These are phyloP conservation scores for Acanthis flammea DNA, from an alignment of 2,797 vertebrate genomes.

Conservation along the genomic window DNA sequence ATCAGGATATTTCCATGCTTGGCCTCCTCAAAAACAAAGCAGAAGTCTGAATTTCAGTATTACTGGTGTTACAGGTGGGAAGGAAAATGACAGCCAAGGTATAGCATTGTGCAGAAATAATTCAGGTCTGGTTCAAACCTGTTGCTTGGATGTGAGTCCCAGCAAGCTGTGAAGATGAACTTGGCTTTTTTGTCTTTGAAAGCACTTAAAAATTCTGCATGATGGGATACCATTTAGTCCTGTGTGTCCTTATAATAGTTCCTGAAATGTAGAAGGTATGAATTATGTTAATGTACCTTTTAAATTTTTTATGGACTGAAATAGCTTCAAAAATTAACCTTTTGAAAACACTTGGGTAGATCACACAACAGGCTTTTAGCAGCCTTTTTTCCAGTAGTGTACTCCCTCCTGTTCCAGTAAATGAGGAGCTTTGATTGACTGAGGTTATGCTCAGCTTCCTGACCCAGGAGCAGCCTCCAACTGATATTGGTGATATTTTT, in stretches of 20 bases:
- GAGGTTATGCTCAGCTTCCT: background rate
- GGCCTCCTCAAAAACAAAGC: background rate
- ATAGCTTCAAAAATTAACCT: conserved; percentile 49
- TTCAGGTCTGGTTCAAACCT: background rate
- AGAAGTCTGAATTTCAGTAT: background rate
- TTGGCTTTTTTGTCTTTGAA: conserved; percentile 11
- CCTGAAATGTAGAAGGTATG: conserved; percentile 30
- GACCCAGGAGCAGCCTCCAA: background rate
- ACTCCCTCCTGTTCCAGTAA: conserved; percentile 4
- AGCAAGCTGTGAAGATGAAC: background rate
- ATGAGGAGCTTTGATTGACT: background rate
- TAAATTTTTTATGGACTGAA: conserved; percentile 50
- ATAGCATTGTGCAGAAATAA: background rate
- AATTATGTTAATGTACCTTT: conserved; percentile 55
- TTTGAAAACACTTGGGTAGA: conserved; percentile 13
- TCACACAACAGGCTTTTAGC: background rate
- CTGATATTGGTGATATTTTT: conserved; percentile 9
- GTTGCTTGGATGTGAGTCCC: background rate
- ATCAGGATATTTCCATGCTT: background rate
- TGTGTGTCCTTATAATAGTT: background rate
- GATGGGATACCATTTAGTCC: background rate
- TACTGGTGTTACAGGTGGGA: background rate
- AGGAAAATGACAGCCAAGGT: background rate
- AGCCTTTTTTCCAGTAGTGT: background rate
- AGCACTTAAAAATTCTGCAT: background rate